phyloP scores from a whole-genome alignment of 1,140 invertebrate genomes.

The Drosophila yakuba region DNA sequence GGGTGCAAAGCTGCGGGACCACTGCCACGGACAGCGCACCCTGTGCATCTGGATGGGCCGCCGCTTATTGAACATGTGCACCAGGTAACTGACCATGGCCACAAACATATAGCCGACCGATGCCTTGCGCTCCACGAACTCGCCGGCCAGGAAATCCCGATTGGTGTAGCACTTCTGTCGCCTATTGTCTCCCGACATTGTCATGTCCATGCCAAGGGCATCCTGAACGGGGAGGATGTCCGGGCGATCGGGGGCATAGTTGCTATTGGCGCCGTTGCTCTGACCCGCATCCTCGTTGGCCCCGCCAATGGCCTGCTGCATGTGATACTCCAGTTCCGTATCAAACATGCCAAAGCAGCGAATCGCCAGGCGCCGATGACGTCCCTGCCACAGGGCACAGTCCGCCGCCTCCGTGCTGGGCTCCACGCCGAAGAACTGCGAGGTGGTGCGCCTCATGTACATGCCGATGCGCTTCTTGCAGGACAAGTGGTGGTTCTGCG shows the following conservation, averaged over 20 bases:
- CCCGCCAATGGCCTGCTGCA: conserved; percentile 8
- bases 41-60: conserved; percentile 76
- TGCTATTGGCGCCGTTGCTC: conserved; percentile 9
- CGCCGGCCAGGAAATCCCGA: conserved; percentile 56
- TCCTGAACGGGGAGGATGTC: conserved; percentile 84
- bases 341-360: conserved; percentile 75
- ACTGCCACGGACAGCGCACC: conserved; percentile 83
- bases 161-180: conserved; percentile 51
- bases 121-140: conserved; percentile 85
- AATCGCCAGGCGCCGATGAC: conserved; percentile 88
- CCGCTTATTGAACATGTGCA: conserved; percentile 86
- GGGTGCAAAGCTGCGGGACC: conserved; percentile 87
- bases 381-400: conserved; percentile 88
- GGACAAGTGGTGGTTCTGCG: conserved; percentile 63
- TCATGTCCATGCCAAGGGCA: conserved; percentile 44
- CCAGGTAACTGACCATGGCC: conserved; percentile 86
- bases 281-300: conserved; percentile 11
- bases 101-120: conserved; percentile 87
- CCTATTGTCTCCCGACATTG: conserved; percentile 5
- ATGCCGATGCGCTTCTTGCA: conserved; percentile 84
- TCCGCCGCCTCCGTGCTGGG: conserved; percentile 88
- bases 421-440: conserved; percentile 90
- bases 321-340: conserved; percentile 48
- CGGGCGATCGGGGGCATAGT: conserved; percentile 70
- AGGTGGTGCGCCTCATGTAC: conserved; percentile 89